Evolutionary conservation across 92 coral and sea anemone species (phyloP).

Genomic region (Umimayanthus chanpuru): DNA sequence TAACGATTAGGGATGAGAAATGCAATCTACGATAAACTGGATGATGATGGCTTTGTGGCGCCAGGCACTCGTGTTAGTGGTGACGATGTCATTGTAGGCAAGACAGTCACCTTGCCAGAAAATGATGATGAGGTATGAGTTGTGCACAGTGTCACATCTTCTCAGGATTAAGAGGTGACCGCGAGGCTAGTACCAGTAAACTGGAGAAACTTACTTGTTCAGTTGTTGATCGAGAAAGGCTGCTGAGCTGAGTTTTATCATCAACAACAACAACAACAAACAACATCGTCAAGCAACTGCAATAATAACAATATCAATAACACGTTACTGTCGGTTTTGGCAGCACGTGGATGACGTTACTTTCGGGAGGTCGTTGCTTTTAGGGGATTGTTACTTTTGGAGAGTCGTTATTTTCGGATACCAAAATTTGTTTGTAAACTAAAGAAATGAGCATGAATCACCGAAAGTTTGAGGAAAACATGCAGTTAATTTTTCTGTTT

Average conservation of each 20-base stretch:
- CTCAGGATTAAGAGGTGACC: background rate
- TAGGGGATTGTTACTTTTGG: too few species aligned
- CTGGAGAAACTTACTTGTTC: background rate
- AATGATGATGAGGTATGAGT: conserved; percentile 91
- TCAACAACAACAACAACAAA: background rate
- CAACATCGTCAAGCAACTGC: background rate
- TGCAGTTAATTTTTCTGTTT: too few species aligned
- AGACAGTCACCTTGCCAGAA: conserved; percentile 93
- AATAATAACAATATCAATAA: background rate
- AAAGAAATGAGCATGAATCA: too few species aligned
- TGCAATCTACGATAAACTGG: conserved; percentile 96
- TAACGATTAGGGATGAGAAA: conserved; percentile 87
- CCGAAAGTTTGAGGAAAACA: too few species aligned
- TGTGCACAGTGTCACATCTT: background rate
- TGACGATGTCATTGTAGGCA: conserved; percentile 98
- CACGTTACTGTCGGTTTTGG: too few species aligned
- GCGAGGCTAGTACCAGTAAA: background rate
- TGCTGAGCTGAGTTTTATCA: background rate
- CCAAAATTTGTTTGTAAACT: too few species aligned
- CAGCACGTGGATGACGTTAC: too few species aligned
- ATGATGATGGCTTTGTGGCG: conserved; percentile 96
- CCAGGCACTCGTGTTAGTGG: conserved; percentile 99
- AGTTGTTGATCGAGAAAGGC: background rate
- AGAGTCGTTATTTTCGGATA: too few species aligned
- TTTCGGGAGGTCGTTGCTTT: too few species aligned